A percentile compares a stretch with the other conserved stretches of the same genome.
phyloP scores from a whole-genome alignment of 2,888 invertebrate genomes.

The Dynastes tityus region DNA sequence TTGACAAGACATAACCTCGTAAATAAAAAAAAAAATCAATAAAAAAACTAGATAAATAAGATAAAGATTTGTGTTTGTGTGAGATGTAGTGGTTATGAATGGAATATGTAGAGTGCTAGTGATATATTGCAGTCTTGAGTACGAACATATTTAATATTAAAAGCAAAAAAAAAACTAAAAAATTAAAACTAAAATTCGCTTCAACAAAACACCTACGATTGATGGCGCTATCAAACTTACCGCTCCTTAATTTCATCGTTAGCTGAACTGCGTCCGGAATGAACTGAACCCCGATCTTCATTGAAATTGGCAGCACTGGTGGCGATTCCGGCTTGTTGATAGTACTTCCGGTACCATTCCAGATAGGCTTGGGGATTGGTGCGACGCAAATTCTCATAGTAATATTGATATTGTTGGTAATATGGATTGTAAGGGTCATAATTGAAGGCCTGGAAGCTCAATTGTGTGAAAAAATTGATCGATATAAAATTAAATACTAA shows the following conservation, averaged over 20 bases:
- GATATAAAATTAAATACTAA: neutral
- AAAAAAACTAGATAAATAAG: neutral
- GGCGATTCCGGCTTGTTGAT: constrained; percentile 61
- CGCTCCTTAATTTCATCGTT: constrained; percentile 78
- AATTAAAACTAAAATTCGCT: constrained; percentile 15
- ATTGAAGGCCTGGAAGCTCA: constrained; percentile 57
- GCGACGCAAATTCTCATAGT: constrained; percentile 84
- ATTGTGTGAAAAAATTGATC: neutral
- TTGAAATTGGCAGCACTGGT: constrained; percentile 62
- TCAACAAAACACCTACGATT: constrained; percentile 21
- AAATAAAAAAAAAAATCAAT: constrained; percentile 1
- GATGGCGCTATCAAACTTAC: constrained; percentile 64
- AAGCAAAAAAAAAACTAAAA: constrained; percentile 14
- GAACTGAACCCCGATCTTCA: constrained; percentile 84
- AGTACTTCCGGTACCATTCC: constrained; percentile 84
- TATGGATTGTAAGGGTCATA: constrained; percentile 77
- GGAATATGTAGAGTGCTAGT: constrained; percentile 38
- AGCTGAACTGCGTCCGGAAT: constrained; percentile 88
- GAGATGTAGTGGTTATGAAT: constrained; percentile 21
- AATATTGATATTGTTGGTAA: constrained; percentile 77
- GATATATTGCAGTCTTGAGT: constrained; percentile 36
- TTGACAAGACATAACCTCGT: neutral
- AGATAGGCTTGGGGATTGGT: constrained; percentile 87
- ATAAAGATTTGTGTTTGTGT: neutral
- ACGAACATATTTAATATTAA: neutral